These are phyloP conservation scores for Sipunculus nudus DNA, from an alignment of 2,888 invertebrate species.

Conservation along the genomic window DNA sequence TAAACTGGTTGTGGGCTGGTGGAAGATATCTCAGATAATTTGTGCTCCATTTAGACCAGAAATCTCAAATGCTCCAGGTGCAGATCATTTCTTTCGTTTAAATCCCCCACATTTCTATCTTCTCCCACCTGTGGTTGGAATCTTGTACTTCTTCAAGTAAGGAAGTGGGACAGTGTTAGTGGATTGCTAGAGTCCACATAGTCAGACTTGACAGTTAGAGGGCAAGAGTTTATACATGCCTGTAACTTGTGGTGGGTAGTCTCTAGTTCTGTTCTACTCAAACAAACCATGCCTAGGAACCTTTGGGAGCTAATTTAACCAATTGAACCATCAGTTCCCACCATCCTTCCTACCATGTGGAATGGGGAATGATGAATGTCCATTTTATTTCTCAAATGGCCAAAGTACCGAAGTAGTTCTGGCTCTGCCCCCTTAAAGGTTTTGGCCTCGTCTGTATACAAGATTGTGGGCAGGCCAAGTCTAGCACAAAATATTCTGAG, in stretches of 20 bases:
- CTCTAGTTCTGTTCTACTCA: slow-evolving; percentile 5
- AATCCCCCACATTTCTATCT: neutral
- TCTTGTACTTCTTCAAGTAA: neutral
- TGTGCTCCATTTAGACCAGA: neutral
- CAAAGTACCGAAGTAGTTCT: neutral
- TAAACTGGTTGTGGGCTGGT: neutral
- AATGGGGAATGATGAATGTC: slow-evolving; percentile 12
- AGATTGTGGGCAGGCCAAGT: slow-evolving; percentile 1
- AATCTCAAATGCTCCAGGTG: neutral
- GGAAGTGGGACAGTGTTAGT: neutral
- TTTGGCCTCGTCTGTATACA: neutral
- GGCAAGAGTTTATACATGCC: slow-evolving; percentile 6
- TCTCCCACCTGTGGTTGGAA: neutral
- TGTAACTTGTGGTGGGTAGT: slow-evolving; percentile 2
- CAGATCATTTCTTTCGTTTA: neutral
- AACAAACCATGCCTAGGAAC: neutral
- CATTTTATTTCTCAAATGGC: slow-evolving; percentile 5
- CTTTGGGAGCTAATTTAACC: slow-evolving; percentile 18
- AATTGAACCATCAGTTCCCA: slow-evolving; percentile 4
- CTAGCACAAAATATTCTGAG: slow-evolving; percentile 16
- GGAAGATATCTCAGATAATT: neutral
- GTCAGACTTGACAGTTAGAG: slow-evolving; percentile 10
- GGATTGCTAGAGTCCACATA: neutral
- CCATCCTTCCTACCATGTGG: slow-evolving; percentile 26
- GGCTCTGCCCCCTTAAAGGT: neutral